Evolutionary conservation across 2,888 invertebrate genomes (phyloP).

Genomic region (Cerastis leucographa): DNA sequence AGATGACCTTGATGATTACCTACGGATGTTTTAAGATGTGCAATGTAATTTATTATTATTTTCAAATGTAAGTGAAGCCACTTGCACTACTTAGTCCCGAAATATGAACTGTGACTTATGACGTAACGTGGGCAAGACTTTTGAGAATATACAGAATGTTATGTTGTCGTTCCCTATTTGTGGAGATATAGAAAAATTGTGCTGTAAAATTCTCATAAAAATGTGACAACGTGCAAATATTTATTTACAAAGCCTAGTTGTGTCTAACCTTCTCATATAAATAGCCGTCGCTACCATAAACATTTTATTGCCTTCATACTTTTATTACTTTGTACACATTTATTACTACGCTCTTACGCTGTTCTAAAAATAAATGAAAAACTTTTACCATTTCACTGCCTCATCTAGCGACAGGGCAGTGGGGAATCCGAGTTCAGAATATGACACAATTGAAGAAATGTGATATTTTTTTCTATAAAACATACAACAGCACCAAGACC

Average conservation of each 20-base stretch:
- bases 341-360: background rate
- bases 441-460: background rate
- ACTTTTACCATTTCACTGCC: conserved; percentile 3
- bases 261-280: conserved; percentile 28
- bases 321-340: conserved; percentile 19
- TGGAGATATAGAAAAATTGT: background rate
- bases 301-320: conserved; percentile 21
- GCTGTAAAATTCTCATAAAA: conserved; percentile 9
- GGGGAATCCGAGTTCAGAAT: background rate
- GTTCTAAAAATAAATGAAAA: conserved; percentile 11
- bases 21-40: background rate
- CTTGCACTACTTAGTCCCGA: background rate
- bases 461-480: background rate
- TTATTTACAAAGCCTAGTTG: conserved; percentile 12
- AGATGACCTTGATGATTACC: too few relatives aligned
- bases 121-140: background rate
- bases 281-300: conserved; percentile 25
- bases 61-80: background rate
- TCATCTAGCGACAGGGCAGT: background rate
- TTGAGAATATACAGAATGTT: background rate
- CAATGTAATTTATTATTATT: too few relatives aligned
- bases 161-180: background rate
- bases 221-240: conserved; percentile 17
- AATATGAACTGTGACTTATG: background rate
- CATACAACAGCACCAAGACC: background rate